Evolutionary conservation across 2,113 vertebrate genomes (phyloP).

Genomic region (Megaceryle maxima): DNA sequence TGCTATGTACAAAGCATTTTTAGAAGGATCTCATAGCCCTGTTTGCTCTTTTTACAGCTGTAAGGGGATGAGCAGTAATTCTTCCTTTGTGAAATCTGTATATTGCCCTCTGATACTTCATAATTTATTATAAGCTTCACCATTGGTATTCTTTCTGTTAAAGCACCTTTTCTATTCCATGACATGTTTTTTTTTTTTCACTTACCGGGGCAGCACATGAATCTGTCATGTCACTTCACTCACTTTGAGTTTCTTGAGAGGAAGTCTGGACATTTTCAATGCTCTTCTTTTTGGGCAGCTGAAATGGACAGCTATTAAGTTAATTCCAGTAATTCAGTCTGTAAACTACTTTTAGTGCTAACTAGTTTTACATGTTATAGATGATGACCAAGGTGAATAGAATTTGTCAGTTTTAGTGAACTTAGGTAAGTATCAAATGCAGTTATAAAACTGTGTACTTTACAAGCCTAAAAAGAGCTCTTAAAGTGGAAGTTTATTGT

Average conservation of each 20-base stretch:
- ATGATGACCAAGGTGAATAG: neutral
- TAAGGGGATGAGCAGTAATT: neutral
- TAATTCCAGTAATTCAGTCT: neutral
- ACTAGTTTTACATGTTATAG: neutral
- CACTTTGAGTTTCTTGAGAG: neutral
- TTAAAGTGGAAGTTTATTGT: neutral
- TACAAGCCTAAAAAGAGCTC: neutral
- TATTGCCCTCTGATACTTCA: neutral
- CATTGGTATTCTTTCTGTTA: neutral
- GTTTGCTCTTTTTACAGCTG: neutral
- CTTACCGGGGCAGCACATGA: neutral
- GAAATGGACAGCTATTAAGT: neutral
- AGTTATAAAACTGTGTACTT: neutral
- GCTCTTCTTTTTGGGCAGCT: neutral
- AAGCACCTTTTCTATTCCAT: neutral
- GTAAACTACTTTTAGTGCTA: neutral
- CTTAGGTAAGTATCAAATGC: conserved; percentile 18
- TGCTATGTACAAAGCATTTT: neutral
- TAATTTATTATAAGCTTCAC: neutral
- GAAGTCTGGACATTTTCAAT: neutral
- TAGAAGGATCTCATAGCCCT: neutral
- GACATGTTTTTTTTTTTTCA: neutral
- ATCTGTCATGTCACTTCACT: neutral
- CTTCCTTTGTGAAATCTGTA: neutral
- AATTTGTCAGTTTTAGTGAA: conserved; percentile 35